Evolutionary conservation across 2,797 vertebrate species (phyloP).

Genomic region (Aplochiton taeniatus): DNA sequence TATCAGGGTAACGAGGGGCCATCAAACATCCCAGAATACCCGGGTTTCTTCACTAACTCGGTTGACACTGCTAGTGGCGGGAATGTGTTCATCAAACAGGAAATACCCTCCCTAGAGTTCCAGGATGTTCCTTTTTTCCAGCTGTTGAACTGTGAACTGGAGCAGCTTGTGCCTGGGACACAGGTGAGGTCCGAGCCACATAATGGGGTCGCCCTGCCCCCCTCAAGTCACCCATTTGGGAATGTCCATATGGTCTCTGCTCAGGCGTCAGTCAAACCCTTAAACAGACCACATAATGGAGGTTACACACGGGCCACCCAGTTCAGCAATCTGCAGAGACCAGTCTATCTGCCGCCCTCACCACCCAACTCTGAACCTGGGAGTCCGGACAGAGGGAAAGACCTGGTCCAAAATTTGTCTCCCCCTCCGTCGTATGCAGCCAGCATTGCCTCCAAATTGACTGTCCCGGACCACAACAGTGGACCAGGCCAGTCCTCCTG

Average conservation of each 20-base stretch:
- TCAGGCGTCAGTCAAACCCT: slow-evolving; percentile 78
- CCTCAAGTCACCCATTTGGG: slow-evolving; percentile 78
- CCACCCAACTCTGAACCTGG: slow-evolving; percentile 94
- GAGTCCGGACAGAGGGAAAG: slow-evolving; percentile 90
- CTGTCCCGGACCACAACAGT: slow-evolving; percentile 78
- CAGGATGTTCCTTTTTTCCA: slow-evolving; percentile 92
- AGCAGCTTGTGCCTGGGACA: slow-evolving; percentile 78
- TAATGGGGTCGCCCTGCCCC: slow-evolving; percentile 72
- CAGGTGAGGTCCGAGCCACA: slow-evolving; percentile 83
- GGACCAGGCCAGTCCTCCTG: slow-evolving; percentile 33
- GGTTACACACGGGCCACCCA: slow-evolving; percentile 79
- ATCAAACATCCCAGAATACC: slow-evolving; percentile 83
- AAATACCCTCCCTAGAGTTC: slow-evolving; percentile 86
- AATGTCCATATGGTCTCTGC: slow-evolving; percentile 73
- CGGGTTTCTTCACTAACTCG: slow-evolving; percentile 83
- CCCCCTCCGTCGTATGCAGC: slow-evolving; percentile 93
- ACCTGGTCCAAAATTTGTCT: slow-evolving; percentile 88
- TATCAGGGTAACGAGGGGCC: slow-evolving; percentile 75
- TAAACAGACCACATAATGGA: slow-evolving; percentile 73
- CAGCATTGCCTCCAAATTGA: slow-evolving; percentile 91
- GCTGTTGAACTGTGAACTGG: slow-evolving; percentile 91
- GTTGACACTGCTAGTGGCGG: slow-evolving; percentile 71
- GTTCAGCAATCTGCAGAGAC: slow-evolving; percentile 75
- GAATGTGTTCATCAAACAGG: slow-evolving; percentile 91
- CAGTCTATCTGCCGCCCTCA: slow-evolving; percentile 89